Conservation (phyloP, 2,797 vertebrate species). For the Amblyopsis hoosieri region DNA sequence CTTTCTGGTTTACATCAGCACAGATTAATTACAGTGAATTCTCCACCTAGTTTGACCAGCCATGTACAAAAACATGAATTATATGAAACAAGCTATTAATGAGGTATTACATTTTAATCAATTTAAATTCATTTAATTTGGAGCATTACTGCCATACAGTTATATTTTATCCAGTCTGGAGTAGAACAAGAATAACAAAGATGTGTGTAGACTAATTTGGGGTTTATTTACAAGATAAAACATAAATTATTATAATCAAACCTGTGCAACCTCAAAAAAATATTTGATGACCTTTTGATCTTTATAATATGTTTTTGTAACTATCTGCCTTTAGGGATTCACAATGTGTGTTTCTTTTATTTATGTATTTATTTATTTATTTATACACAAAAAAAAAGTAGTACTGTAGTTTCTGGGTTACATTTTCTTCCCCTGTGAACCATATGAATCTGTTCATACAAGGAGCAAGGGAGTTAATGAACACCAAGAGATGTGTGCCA, state of each 20-base stretch:
- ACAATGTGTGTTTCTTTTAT: slow-evolving; percentile 7
- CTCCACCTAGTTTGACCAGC: neutral
- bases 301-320: neutral
- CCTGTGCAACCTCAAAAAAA: slow-evolving; percentile 2
- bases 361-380: neutral
- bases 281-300: slow-evolving; percentile 6
- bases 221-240: neutral
- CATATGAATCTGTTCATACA: slow-evolving; percentile 35
- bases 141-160: neutral
- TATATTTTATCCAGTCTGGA: neutral
- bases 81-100: neutral
- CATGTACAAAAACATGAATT: neutral
- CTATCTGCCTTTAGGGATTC: neutral
- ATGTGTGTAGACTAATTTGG: neutral
- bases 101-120: neutral
- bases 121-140: neutral
- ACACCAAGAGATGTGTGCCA: slow-evolving; percentile 58
- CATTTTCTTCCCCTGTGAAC: slow-evolving; percentile 14
- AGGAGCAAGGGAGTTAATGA: slow-evolving; percentile 66
- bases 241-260: neutral
- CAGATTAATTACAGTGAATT: neutral
- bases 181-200: neutral
- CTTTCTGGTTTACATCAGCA: neutral
- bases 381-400: slow-evolving; percentile 1
- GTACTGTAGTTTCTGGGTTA: slow-evolving; percentile 14